A percentile compares a stretch with the other conserved stretches of the same genome.
phyloP scores from a whole-genome alignment of 2,888 invertebrate species.

The Euclidia mi region DNA sequence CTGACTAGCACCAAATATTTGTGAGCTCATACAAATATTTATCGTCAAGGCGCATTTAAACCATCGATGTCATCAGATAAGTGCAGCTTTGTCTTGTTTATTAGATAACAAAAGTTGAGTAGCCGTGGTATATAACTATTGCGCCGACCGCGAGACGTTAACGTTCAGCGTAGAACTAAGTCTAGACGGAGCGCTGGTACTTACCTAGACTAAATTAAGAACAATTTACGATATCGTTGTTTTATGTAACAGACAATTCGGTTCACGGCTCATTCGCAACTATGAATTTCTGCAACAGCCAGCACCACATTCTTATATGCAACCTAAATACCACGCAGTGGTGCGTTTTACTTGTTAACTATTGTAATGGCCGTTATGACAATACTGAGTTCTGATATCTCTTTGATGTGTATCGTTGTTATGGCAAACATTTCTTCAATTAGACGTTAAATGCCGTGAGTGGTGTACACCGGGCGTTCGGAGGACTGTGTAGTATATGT shows the following conservation, averaged over 20 bases:
- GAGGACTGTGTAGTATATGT: too few species aligned
- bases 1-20: too few species aligned
- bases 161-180: conserved; percentile 59
- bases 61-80: neutral
- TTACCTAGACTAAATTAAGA: conserved; percentile 81
- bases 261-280: conserved; percentile 76
- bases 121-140: conserved; percentile 42
- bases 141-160: conserved; percentile 60
- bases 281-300: conserved; percentile 67
- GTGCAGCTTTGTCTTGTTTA: neutral
- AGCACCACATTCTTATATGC: conserved; percentile 60
- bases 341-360: conserved; percentile 38
- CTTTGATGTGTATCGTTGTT: conserved; percentile 25
- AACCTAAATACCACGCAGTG: conserved; percentile 60
- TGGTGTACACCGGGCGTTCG: too few species aligned
- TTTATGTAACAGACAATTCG: conserved; percentile 84
- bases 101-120: too few species aligned
- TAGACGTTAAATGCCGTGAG: too few species aligned
- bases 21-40: too few species aligned
- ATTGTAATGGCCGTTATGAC: conserved; percentile 33
- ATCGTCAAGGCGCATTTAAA: too few species aligned
- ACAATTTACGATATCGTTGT: conserved; percentile 82
- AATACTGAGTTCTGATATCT: conserved; percentile 35
- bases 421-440: too few species aligned
- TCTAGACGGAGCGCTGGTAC: conserved; percentile 63